Conservation (phyloP, 64 coral and sea anemone genomes). For the Montipora cactus region DNA sequence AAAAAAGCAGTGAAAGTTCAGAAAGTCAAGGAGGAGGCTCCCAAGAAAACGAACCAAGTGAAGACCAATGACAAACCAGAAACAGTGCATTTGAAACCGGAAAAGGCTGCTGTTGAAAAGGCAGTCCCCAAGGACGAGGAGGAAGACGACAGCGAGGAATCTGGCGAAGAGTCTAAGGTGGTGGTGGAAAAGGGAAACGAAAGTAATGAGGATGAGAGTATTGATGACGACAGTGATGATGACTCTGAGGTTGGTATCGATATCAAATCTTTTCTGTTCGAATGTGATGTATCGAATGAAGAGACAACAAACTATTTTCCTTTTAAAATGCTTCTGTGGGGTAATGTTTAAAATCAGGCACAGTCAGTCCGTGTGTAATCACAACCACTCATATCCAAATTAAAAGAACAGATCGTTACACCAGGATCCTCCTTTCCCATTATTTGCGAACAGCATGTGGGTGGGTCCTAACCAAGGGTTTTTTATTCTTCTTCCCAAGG, state of each 20-base stretch:
- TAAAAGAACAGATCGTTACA: too few relatives aligned
- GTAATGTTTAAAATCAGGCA: too few relatives aligned
- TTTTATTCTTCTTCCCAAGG: too few relatives aligned
- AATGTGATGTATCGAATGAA: too few relatives aligned
- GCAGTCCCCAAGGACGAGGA: not conserved
- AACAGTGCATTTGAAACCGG: not conserved
- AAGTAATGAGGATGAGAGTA: not conserved
- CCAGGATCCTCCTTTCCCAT: too few relatives aligned
- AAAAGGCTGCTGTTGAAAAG: not conserved
- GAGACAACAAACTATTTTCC: too few relatives aligned
- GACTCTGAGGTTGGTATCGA: not conserved
- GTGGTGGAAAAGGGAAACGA: not conserved
- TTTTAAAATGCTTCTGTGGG: too few relatives aligned
- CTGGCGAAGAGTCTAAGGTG: not conserved
- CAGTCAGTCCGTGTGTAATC: too few relatives aligned
- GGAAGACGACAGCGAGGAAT: not conserved
- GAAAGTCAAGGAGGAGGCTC: not conserved
- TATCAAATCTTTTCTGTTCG: too few relatives aligned
- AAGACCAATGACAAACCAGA: slow-evolving; percentile 5
- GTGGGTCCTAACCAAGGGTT: too few relatives aligned
- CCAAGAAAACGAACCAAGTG: not conserved
- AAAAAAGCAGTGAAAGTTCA: slow-evolving; percentile 13
- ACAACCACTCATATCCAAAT: too few relatives aligned
- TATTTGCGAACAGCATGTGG: too few relatives aligned
- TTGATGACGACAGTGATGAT: not conserved